Conservation (phyloP, 2,797 vertebrate genomes). For the Sebastolobus alascanus region DNA sequence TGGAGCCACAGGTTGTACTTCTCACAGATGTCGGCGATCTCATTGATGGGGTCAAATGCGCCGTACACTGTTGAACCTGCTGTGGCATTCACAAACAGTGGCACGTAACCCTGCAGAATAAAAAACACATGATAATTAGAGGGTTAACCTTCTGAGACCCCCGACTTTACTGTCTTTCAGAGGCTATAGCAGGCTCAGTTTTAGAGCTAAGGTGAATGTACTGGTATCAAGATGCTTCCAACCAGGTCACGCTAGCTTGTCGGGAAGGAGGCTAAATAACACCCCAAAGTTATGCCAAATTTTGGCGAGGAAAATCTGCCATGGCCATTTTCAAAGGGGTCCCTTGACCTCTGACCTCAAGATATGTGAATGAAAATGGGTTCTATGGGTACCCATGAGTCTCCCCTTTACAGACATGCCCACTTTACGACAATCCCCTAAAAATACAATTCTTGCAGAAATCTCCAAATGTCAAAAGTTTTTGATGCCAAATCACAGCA, state of each 20-base stretch:
- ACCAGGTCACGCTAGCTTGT: too few species aligned
- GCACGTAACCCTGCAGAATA: constrained; percentile 88
- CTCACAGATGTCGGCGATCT: constrained; percentile 98
- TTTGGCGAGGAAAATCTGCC: too few species aligned
- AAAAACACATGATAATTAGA: background rate
- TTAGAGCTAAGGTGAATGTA: background rate
- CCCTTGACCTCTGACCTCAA: background rate
- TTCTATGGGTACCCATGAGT: accelerated
- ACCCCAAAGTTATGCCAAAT: too few species aligned
- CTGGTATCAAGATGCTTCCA: background rate
- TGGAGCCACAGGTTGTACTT: constrained; percentile 99
- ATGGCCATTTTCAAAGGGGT: background rate
- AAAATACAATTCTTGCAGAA: background rate
- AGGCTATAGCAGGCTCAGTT: background rate
- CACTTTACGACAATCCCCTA: background rate
- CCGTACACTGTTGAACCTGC: constrained; percentile 97
- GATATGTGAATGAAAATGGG: background rate
- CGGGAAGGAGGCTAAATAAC: too few species aligned
- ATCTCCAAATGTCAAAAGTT: background rate
- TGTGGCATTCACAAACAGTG: constrained; percentile 97
- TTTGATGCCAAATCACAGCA: background rate
- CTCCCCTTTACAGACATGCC: background rate
- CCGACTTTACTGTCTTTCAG: background rate
- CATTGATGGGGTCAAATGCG: constrained; percentile 97
- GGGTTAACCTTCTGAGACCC: background rate